A percentile compares a stretch with the other conserved stretches of the same genome.
These are phyloP conservation scores for Eudyptes chrysolophus DNA, from an alignment of 2,113 vertebrate species.

Conservation along the genomic window DNA sequence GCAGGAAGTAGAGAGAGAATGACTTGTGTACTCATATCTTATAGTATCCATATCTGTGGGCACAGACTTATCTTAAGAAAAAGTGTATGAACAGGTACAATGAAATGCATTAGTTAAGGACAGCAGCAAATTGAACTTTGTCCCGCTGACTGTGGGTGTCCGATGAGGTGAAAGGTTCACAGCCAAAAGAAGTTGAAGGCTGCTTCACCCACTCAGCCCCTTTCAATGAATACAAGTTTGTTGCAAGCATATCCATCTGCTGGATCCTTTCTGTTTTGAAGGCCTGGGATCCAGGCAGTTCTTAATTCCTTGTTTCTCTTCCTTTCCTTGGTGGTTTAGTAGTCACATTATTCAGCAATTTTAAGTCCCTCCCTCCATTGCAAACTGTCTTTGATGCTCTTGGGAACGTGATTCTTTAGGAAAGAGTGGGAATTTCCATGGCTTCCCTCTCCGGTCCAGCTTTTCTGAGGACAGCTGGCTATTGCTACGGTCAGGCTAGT, in stretches of 20 bases:
- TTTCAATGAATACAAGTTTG: background rate
- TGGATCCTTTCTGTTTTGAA: background rate
- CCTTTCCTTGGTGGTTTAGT: background rate
- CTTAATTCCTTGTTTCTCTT: background rate
- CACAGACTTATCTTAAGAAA: background rate
- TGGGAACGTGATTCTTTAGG: background rate
- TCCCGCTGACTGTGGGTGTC: background rate
- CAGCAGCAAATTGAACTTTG: background rate
- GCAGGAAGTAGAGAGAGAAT: background rate
- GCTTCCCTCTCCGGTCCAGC: background rate
- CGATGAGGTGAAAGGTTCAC: background rate
- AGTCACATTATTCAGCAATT: background rate
- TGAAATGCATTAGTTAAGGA: background rate
- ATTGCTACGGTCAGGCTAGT: background rate
- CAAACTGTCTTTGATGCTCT: background rate
- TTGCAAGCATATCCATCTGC: background rate
- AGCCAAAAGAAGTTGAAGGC: rapidly evolving
- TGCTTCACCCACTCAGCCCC: background rate
- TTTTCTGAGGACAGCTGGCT: background rate
- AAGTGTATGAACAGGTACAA: background rate
- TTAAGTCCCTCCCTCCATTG: background rate
- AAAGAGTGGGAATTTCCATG: background rate
- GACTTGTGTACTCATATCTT: background rate
- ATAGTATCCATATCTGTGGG: background rate
- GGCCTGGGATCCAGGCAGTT: too few species aligned